phyloP scores from a whole-genome alignment of 1,140 invertebrate genomes.

The Nasonia giraulti region DNA sequence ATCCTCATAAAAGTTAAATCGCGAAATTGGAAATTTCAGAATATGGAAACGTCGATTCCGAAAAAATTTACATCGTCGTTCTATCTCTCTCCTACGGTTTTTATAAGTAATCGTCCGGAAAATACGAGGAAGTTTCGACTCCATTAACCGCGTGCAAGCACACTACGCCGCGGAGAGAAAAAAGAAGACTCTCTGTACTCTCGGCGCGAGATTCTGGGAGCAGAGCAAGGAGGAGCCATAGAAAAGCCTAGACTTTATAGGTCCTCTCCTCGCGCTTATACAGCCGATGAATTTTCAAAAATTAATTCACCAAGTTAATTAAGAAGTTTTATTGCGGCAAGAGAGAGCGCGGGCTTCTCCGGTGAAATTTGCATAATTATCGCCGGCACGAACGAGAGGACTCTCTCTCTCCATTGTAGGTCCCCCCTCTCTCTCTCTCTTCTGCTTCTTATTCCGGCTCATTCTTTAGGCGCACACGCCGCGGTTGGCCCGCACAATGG shows the following conservation, averaged over 20 bases:
- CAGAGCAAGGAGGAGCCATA: neutral
- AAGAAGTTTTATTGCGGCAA: constrained; percentile 43
- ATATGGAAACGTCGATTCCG: constrained; percentile 26
- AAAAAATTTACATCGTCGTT: constrained; percentile 40
- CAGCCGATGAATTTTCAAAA: constrained; percentile 45
- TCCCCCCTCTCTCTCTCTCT: neutral
- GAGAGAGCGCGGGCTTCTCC: neutral
- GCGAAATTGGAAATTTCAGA: constrained; percentile 23
- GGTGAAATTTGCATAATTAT: constrained; percentile 45
- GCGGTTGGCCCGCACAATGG: constrained; percentile 33
- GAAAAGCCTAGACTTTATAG: neutral
- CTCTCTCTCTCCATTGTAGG: constrained; percentile 5
- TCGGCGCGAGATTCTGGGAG: neutral
- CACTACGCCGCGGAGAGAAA: neutral
- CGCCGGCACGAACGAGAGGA: neutral
- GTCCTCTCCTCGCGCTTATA: neutral
- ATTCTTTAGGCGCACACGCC: constrained; percentile 25
- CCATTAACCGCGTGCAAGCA: constrained; percentile 44
- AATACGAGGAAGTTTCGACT: constrained; percentile 48
- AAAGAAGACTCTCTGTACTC: neutral
- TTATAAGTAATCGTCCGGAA: constrained; percentile 48
- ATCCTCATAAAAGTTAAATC: constrained; percentile 41
- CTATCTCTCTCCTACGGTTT: constrained; percentile 1
- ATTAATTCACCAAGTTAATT: constrained; percentile 51
- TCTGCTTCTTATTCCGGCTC: neutral